Percentiles rank a stretch among this genome's conserved stretches.
These are phyloP conservation scores for Pherbina coryleti DNA, from an alignment of 2,888 invertebrate genomes.

Conservation along the genomic window DNA sequence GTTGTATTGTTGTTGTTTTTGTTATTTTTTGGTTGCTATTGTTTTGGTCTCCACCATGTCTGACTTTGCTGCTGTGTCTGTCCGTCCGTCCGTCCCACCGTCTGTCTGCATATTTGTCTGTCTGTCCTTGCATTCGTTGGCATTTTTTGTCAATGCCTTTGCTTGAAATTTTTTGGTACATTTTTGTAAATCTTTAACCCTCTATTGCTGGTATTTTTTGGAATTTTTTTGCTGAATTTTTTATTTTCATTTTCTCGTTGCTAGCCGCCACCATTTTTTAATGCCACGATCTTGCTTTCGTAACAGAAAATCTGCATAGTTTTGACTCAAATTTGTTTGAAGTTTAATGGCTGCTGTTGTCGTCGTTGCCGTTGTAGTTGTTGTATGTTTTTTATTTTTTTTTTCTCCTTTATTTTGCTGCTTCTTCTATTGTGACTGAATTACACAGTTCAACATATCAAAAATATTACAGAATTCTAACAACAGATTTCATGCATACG, in stretches of 20 bases:
- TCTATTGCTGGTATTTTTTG: neutral
- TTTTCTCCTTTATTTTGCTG: neutral
- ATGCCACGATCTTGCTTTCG: neutral
- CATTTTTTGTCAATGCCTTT: neutral
- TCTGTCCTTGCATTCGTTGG: neutral
- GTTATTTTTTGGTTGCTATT: neutral
- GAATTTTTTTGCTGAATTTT: neutral
- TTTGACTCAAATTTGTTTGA: conserved; percentile 21
- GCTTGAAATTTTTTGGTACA: neutral
- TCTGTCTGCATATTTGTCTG: too few species aligned
- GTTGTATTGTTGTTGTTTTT: neutral
- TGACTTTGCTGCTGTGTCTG: neutral
- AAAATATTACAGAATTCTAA: too few species aligned
- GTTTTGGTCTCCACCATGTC: neutral
- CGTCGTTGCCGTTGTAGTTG: neutral
- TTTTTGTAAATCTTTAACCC: neutral
- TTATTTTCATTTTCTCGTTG: neutral
- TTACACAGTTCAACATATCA: too few species aligned
- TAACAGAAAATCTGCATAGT: neutral
- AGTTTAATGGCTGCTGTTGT: neutral
- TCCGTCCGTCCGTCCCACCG: neutral
- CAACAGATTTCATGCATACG: too few species aligned
- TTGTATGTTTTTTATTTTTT: neutral
- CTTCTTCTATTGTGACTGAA: neutral
- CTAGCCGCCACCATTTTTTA: neutral